Base-by-base conservation (phyloP, 2,113 vertebrate species). In the Gambusia holbrooki region DNA sequence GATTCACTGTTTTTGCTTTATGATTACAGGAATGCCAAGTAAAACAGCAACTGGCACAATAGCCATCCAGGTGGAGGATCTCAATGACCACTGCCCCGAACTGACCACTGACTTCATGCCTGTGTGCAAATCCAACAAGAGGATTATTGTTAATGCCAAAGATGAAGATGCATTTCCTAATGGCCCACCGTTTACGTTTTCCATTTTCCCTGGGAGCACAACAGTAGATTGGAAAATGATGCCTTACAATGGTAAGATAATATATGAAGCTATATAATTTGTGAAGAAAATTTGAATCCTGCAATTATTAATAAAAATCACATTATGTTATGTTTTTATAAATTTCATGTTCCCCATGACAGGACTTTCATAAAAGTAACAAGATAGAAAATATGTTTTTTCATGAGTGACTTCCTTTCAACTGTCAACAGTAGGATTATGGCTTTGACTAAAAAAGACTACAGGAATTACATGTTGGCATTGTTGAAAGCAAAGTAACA, bases 21-120 rank as follows among this genome's bases (percentile, higher is more conserved):
- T 2, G 15, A 32, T 61, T 35, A 40, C 77, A 93, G 91, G 91
- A 60, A 67, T 84, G 60, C 94, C 95, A 11, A 74, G 71, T 30
- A 95, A 96, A 93, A 98, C 97, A 0, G 90, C 94, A 80, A 99
- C 97, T 0, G 97, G 97, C 54, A 99, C 95, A 0, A 64, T 99
- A 0, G 76, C 93, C 29, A 94, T 99, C 84, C 86, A 92, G 0
- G 95, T 99, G 33, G 78, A 92, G 73, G 96, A 99, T 88, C 87
- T 86, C 42, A 99, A 99, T 80, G 97, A 99, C 92, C 94, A 98
- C 71, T 99, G 97, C 79, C 98, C 98, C 3, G 76, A 51, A 7
- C 87, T 99, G 77, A 88, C 89, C 13, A 92, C 92, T 28, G 64
- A 84, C 0, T 12, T 83, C 1, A 88, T 84, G 64, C 93, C 40